Evolutionary conservation across 2,888 invertebrate genomes (phyloP).

Genomic region (Glaucopsyche alexis): DNA sequence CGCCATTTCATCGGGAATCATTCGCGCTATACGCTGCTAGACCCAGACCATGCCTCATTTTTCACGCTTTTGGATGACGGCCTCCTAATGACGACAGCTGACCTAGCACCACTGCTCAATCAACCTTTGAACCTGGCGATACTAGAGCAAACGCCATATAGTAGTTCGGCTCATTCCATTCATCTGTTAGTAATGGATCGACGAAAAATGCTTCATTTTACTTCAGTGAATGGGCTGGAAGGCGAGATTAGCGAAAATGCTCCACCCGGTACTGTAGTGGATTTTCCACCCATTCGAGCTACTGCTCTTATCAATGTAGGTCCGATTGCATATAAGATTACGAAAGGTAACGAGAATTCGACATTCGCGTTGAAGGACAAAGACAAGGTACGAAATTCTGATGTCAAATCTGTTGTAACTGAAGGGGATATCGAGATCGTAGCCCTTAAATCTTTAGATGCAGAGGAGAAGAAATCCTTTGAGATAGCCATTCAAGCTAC

Average conservation of each 20-base stretch:
- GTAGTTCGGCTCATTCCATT: constrained; percentile 88
- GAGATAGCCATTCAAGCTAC: constrained; percentile 89
- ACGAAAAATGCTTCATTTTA: constrained; percentile 89
- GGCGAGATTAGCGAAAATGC: constrained; percentile 90
- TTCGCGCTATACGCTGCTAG: constrained; percentile 80
- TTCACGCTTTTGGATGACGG: constrained; percentile 94
- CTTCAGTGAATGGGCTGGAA: constrained; percentile 80
- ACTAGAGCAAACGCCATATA: constrained; percentile 89
- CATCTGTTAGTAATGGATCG: constrained; percentile 91
- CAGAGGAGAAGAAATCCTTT: constrained; percentile 86
- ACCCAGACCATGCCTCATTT: constrained; percentile 90
- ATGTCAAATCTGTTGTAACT: constrained; percentile 76
- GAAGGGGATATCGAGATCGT: constrained; percentile 86
- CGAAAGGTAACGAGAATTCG: constrained; percentile 86
- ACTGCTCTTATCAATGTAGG: constrained; percentile 82
- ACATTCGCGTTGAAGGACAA: constrained; percentile 87
- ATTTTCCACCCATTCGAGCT: constrained; percentile 86
- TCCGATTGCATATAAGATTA: constrained; percentile 89
- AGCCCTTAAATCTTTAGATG: constrained; percentile 87
- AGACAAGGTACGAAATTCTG: constrained; percentile 63
- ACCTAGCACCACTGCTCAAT: constrained; percentile 89
- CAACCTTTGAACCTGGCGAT: constrained; percentile 90
- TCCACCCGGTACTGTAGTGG: constrained; percentile 85
- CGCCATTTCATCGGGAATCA: constrained; percentile 85
- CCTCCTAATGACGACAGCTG: constrained; percentile 93